Evolutionary conservation across 1,140 invertebrate species (phyloP), one percentile per base, ranked within the genome.

Genomic region (Zaprionus gabonicus): DNA sequence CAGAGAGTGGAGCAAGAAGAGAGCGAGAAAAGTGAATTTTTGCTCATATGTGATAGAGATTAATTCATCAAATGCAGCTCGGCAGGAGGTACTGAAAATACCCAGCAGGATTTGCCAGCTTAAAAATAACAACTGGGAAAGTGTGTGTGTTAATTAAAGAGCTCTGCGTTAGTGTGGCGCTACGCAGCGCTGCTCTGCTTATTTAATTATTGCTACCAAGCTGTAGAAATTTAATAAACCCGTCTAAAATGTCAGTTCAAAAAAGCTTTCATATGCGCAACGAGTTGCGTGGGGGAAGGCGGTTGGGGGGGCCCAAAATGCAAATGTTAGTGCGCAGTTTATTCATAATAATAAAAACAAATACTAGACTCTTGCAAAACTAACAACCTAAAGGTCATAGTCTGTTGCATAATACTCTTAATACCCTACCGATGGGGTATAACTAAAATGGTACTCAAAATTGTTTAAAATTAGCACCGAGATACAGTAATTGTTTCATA

Each of bases 1-100:
- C n/a, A 46, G 12, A 51, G 5, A 66, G 31, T 2, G 15, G 9
- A 49, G 27, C 17, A 15, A 15, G 36, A 55, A 69, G 20, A 38
- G 27, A 25, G 7, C 23, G 13, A 36, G 36, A 46, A 38, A 74
- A 51, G 81, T 72, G 65, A 67, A 81, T 58, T 77, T 46, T 51
- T 23, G 81, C 73, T 73, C 84, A 85, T 76, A 59, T 85, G 71
- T 20, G 49, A 80, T 67, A 68, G 69, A 85, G 85, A 81, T 88
- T 84, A 87, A 90, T 84, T 76, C 71, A 81, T 90, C 74, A 88
- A 72, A 56, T 27, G 71, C 34, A 20, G 62, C 64, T 75, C 38
- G 17, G 2, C 55, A 28, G 27, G 31, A 67, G 49, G 62, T 80
- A 15, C 34, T 59, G 53, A 46, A 60, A 56, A 25, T 41, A 27